Evolutionary conservation across 2,888 invertebrate genomes (phyloP), one percentile per base, ranked within the genome.

Genomic region (Andrena bucephala): DNA sequence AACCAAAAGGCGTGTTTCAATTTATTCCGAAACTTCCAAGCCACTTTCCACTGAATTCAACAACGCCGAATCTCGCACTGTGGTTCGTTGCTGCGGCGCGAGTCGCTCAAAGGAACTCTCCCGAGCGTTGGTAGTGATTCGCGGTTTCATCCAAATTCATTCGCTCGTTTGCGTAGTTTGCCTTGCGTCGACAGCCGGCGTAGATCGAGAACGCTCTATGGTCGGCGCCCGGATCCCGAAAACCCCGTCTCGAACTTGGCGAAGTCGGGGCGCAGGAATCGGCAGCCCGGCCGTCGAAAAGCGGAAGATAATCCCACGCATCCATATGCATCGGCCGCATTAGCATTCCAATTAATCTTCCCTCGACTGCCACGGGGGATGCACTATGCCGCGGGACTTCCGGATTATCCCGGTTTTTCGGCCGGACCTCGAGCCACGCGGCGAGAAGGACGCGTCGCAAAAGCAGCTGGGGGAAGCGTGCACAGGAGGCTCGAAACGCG

Each of bases 271-370:
- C n/a, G 31, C 62, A 24, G 27, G 57, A 54, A 71, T 33, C 77
- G 79, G 27, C 59, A 31, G 65, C 3, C 31, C 5, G 27, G 3
- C 29, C 10, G 24, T 16, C 50, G 36, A 48, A 67, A 42, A 62
- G 60, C 50, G 57, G 50, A 71, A 72, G 77, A 68, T 69, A 74
- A 70, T 62, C 62, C 74, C 59, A 54, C 77, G 83, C 72, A 83
- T 83, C 83, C 83, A 82, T 82, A 77, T 77, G 77, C 77, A 82
- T 77, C 77, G 83, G 31, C 20, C 36, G 24, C 65, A 83, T 85
- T 85, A 81, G 75, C 77, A 74, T 79, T 62, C 66, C 77, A 79
- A 85, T 87, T 87, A 84, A 81, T 85, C 75, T 81, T 24, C 57
- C 4, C 54, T 66, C 36, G 66, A 24, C 13, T 57, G 29, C n/a